Conservation (phyloP, 2,888 invertebrate species). For the Oligia strigilis region DNA sequence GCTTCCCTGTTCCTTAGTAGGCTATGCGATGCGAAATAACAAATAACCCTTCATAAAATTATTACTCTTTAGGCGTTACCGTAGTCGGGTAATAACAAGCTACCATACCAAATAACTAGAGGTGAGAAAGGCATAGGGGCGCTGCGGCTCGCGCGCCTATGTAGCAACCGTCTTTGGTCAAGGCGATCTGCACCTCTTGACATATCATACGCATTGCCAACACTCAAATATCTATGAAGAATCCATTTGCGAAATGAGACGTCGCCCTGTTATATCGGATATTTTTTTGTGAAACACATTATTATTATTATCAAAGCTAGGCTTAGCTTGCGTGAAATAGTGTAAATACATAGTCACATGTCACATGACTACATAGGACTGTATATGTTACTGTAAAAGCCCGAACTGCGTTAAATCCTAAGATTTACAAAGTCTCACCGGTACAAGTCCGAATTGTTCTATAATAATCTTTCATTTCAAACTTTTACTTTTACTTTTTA, state of each 20-base stretch:
- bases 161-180: conserved; percentile 64
- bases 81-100: conserved; percentile 1
- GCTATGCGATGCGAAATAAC: background rate
- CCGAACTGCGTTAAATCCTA: too few relatives aligned
- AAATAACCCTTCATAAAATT: background rate
- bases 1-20: too few relatives aligned
- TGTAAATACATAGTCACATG: background rate
- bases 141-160: conserved; percentile 35
- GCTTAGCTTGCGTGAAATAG: background rate
- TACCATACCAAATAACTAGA: conserved; percentile 23
- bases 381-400: too few relatives aligned
- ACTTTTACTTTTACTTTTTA: too few relatives aligned
- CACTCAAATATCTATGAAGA: conserved; percentile 57
- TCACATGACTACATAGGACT: background rate
- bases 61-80: background rate
- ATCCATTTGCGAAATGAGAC: conserved; percentile 64
- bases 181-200: conserved; percentile 67
- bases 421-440: too few relatives aligned
- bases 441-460: too few relatives aligned
- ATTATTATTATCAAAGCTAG: conserved; percentile 16
- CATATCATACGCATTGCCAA: conserved; percentile 65
- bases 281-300: conserved; percentile 34
- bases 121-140: conserved; percentile 51
- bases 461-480: too few relatives aligned
- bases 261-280: conserved; percentile 31